A percentile compares a stretch with the other conserved stretches of the same genome.
phyloP scores from a whole-genome alignment of 2,797 vertebrate species.

The Sebastiscus tertius region DNA sequence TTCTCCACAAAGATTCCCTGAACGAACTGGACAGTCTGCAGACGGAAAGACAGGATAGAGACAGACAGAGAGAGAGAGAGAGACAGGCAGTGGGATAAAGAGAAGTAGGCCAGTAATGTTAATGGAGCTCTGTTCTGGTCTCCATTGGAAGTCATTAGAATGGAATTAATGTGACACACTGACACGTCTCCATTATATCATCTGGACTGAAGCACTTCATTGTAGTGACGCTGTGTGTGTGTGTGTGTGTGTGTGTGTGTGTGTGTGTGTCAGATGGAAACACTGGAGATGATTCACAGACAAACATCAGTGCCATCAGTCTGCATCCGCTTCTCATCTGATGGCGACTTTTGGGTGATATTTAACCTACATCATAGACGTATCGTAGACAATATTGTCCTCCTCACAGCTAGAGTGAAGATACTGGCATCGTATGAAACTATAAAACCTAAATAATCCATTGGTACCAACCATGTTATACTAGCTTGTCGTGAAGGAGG shows the following conservation, averaged over 20 bases:
- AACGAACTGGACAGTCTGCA: constrained; percentile 93
- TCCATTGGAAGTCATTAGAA: constrained; percentile 61
- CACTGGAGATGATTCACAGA: neutral
- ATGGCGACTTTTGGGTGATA: neutral
- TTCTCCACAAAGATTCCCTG: constrained; percentile 99
- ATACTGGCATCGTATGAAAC: too few species aligned
- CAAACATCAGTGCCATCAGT: neutral
- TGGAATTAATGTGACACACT: constrained; percentile 72
- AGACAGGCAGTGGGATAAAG: constrained; percentile 16
- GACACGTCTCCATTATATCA: constrained; percentile 71
- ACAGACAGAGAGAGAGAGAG: neutral
- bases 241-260: constrained; percentile 2
- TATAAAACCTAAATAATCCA: too few species aligned
- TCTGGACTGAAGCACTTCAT: constrained; percentile 52
- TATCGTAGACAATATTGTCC: too few species aligned
- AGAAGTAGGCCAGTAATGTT: constrained; percentile 60
- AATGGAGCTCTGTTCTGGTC: constrained; percentile 69
- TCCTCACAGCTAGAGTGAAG: too few species aligned
- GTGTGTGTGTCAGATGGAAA: too few species aligned
- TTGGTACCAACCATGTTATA: too few species aligned
- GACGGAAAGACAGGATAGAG: neutral
- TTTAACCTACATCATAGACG: too few species aligned
- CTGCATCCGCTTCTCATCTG: neutral
- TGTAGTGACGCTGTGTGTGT: constrained; percentile 47
- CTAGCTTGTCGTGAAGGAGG: too few species aligned